phyloP scores from a whole-genome alignment of 2,888 invertebrate species.

The Himalopsyche tibetana region DNA sequence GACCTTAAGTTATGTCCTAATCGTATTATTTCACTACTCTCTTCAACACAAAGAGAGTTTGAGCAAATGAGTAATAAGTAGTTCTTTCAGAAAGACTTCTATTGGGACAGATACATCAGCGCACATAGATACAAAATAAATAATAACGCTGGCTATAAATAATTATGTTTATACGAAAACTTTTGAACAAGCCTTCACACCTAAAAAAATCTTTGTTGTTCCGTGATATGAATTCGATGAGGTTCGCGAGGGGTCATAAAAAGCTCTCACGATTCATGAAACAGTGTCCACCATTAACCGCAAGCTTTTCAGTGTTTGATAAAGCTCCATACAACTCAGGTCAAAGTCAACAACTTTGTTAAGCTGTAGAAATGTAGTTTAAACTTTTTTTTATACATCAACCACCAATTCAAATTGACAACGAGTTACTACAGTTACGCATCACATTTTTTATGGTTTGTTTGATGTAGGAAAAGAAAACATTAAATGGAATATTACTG shows the following conservation, averaged over 20 bases:
- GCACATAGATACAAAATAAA: too few species aligned
- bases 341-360: conserved; percentile 8
- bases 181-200: too few species aligned
- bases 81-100: too few species aligned
- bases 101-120: too few species aligned
- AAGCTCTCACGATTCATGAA: conserved; percentile 4
- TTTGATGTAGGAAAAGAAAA: conserved; percentile 1
- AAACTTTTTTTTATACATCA: background rate
- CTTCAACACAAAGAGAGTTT: too few species aligned
- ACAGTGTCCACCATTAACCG: background rate
- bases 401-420: background rate
- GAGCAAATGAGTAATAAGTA: too few species aligned
- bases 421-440: background rate
- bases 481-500: background rate
- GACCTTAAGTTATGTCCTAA: too few species aligned
- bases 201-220: too few species aligned
- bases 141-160: too few species aligned
- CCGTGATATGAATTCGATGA: too few species aligned
- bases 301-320: background rate
- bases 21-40: too few species aligned
- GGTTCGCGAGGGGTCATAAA: background rate
- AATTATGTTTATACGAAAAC: too few species aligned
- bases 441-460: background rate
- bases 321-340: conserved; percentile 7
- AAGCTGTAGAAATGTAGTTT: background rate